A percentile compares a stretch with the other conserved stretches of the same genome.
Evolutionary conservation across 35 echinoderm and acorn worm species (phyloP).

Genomic region (Diadema setosum): DNA sequence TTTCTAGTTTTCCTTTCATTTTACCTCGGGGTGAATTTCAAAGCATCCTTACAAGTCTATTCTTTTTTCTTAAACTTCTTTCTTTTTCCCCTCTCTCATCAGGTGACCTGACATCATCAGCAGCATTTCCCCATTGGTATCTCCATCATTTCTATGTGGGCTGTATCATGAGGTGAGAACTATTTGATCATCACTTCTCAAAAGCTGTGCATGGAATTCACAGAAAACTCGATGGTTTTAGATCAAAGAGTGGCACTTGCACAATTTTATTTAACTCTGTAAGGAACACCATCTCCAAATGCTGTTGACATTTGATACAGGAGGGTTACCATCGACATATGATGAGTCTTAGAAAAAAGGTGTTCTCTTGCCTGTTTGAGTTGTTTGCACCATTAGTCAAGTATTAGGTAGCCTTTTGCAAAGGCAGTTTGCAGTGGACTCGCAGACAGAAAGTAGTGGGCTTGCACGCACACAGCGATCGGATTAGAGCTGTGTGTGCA

Average conservation of each 20-base stretch:
- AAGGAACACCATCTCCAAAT: not conserved
- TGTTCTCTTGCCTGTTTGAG: no score
- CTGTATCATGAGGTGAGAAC: not conserved
- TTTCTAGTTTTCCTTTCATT: no score
- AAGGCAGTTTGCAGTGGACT: no score
- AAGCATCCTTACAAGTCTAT: no score
- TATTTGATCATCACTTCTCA: not conserved
- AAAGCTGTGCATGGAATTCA: not conserved
- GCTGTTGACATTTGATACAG: not conserved
- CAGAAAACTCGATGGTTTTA: no score
- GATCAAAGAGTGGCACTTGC: not conserved
- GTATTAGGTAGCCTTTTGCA: no score
- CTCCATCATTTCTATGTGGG: constrained; percentile 1
- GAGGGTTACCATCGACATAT: not conserved
- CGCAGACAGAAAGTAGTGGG: no score
- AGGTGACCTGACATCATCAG: not conserved
- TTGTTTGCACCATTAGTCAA: no score
- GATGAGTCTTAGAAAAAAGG: not conserved
- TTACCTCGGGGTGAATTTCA: no score
- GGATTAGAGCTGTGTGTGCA: no score
- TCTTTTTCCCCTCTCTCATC: not conserved
- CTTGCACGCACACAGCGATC: no score
- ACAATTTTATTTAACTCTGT: not conserved
- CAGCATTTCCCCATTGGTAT: not conserved
- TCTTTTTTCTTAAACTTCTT: no score